Evolutionary conservation across 2,113 vertebrate genomes (phyloP).

Genomic region (Hipposideros armiger): DNA sequence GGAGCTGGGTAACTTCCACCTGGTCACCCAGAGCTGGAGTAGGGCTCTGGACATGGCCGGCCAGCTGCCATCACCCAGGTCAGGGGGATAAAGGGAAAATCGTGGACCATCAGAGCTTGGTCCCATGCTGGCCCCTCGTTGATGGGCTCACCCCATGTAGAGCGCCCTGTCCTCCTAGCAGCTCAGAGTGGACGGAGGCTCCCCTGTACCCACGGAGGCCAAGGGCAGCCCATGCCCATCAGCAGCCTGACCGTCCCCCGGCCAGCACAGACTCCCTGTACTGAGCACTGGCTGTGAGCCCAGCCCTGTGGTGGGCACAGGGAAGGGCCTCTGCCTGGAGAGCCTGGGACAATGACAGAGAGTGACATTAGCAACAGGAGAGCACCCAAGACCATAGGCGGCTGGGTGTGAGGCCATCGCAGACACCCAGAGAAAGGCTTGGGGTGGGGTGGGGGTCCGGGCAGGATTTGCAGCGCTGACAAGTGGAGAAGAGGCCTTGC

Average conservation of each 20-base stretch:
- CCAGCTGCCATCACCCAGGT: not conserved
- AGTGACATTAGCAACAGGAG: not conserved
- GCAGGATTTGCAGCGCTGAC: not conserved
- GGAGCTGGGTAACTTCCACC: not conserved
- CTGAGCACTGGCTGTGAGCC: not conserved
- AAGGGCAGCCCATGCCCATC: not conserved
- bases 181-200: not conserved
- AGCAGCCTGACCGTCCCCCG: not conserved
- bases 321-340: not conserved
- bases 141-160: too few relatives aligned
- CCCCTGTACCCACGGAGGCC: rapidly evolving
- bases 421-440: not conserved
- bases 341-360: not conserved
- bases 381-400: not conserved
- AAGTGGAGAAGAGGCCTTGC: too few relatives aligned
- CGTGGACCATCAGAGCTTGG: not conserved
- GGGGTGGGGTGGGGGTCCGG: not conserved
- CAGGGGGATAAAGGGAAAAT: not conserved
- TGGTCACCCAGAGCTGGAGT: not conserved
- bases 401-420: rapidly evolving
- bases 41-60: not conserved
- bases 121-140: not conserved
- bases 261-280: not conserved
- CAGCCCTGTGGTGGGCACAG: not conserved
- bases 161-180: not conserved